Conservation (phyloP, 2,113 vertebrate species). For the Thalassoma bifasciatum region DNA sequence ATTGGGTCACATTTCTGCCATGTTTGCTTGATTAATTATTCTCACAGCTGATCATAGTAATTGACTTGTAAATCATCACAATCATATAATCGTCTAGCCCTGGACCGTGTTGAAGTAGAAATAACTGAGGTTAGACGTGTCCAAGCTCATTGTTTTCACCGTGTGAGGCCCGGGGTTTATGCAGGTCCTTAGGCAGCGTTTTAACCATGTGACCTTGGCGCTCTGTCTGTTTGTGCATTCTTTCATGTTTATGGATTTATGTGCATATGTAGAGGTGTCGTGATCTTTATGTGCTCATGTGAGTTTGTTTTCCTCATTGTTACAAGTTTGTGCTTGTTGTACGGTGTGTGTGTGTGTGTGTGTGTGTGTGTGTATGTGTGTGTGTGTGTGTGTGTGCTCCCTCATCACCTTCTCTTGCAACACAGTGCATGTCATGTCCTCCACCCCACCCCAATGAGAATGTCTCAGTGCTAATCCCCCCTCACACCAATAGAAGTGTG, state of each 20-base stretch:
- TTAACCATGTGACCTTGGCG: constrained; percentile 49
- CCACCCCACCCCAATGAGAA: constrained; percentile 73
- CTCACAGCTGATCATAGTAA: too few species aligned
- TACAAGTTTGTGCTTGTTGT: constrained; percentile 9
- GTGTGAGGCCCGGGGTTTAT: constrained; percentile 50
- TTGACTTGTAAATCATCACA: too few species aligned
- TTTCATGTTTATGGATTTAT: constrained; percentile 42
- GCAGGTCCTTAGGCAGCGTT: constrained; percentile 43
- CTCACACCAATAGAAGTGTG: constrained; percentile 70
- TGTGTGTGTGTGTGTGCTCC: constrained; percentile 5
- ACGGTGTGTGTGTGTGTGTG: not conserved
- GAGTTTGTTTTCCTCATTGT: constrained; percentile 10
- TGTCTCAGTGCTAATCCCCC: constrained; percentile 73
- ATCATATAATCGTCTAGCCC: too few species aligned
- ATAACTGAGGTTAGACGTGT: constrained; percentile 31
- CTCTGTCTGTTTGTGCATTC: constrained; percentile 5
- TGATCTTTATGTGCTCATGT: constrained; percentile 11
- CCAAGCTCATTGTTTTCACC: constrained; percentile 29
- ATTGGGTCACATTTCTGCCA: too few species aligned
- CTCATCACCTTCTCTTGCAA: constrained; percentile 51
- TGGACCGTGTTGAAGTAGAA: constrained; percentile 37
- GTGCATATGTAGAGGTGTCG: constrained; percentile 39
- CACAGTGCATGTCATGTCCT: constrained; percentile 74
- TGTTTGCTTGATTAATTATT: too few species aligned
- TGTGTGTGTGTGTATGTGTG: constrained; percentile 4